Conservation (phyloP, 2,888 invertebrate genomes). For the Habrosyne pyritoides region DNA sequence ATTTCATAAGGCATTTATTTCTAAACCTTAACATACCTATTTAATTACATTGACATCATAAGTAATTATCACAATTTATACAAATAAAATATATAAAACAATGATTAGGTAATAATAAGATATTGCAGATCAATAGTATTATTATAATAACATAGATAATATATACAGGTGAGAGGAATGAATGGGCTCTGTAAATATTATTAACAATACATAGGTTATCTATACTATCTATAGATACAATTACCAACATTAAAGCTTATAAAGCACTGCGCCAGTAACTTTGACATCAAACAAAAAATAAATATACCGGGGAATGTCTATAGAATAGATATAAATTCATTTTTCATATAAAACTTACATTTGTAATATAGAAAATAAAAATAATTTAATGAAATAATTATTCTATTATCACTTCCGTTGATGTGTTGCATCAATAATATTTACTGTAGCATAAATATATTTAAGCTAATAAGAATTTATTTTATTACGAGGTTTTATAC, state of each 20-base stretch:
- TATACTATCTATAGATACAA: too few species aligned
- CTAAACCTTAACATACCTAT: constrained; percentile 65
- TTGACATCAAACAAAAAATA: constrained; percentile 28
- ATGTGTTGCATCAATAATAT: constrained; percentile 8
- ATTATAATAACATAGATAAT: too few species aligned
- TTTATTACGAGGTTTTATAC: constrained; percentile 40
- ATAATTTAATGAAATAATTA: constrained; percentile 5
- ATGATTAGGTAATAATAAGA: constrained; percentile 29
- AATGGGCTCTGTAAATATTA: too few species aligned
- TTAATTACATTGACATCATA: constrained; percentile 45
- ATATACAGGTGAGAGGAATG: too few species aligned
- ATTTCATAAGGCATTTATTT: constrained; percentile 40
- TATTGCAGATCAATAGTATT: constrained; percentile 42
- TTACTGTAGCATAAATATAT: constrained; percentile 19
- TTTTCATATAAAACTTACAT: background rate
- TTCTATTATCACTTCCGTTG: constrained; percentile 15
- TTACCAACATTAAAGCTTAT: too few species aligned
- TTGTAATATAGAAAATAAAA: background rate
- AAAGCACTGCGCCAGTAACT: constrained; percentile 28
- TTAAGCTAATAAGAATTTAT: constrained; percentile 12
- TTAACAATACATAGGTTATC: too few species aligned
- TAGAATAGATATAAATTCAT: constrained; percentile 11
- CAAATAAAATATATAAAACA: constrained; percentile 26
- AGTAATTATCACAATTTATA: constrained; percentile 53
- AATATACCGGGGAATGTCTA: constrained; percentile 27